phyloP scores from a whole-genome alignment of 2,797 vertebrate genomes.

The Odontamblyopus rebecca region DNA sequence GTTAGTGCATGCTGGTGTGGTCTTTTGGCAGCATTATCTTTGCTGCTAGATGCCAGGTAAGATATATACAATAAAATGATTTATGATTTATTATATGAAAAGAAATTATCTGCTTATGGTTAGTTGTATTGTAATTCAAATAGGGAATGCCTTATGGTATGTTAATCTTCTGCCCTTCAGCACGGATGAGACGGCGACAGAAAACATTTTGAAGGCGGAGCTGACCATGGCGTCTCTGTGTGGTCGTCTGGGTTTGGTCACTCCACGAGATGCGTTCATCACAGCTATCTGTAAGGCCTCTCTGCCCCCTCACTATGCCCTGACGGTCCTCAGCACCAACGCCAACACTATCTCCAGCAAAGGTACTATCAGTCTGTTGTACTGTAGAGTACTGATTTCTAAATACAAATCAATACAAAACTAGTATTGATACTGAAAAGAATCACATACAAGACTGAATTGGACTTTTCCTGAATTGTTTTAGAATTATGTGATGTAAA shows the following conservation, averaged over 20 bases:
- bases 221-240: constrained; percentile 95
- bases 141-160: neutral
- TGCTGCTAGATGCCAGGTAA: constrained; percentile 97
- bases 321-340: constrained; percentile 90
- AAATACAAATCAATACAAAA: too few species aligned
- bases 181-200: constrained; percentile 96
- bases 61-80: neutral
- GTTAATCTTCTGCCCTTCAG: constrained; percentile 62
- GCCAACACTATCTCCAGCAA: constrained; percentile 85
- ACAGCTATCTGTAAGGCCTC: constrained; percentile 98
- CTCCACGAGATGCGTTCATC: constrained; percentile 97
- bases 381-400: too few species aligned
- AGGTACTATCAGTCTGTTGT: constrained; percentile 67
- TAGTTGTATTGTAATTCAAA: neutral
- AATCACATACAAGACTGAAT: too few species aligned
- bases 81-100: too few species aligned
- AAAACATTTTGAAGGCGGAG: constrained; percentile 98
- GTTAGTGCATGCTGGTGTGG: constrained; percentile 98
- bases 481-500: too few species aligned
- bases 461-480: too few species aligned
- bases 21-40: constrained; percentile 92
- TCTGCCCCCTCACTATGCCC: constrained; percentile 94
- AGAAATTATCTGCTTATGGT: too few species aligned
- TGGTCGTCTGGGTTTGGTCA: constrained; percentile 91
- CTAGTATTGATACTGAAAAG: too few species aligned